Conservation (phyloP, 2,797 vertebrate species). For the Premnoplex brunnescens region DNA sequence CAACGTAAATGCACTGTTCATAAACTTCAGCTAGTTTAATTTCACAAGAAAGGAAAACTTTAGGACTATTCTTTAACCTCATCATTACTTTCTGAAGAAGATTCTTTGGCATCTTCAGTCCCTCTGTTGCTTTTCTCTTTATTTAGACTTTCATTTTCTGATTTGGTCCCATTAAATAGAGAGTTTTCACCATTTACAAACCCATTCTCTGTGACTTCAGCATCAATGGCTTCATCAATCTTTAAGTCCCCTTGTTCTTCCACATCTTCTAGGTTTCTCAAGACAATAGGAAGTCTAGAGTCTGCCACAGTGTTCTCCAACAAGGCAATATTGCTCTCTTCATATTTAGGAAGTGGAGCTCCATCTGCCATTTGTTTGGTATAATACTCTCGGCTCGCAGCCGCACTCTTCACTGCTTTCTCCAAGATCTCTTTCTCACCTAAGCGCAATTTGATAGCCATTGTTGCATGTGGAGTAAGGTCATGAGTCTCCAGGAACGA, state of each 20-base stretch:
- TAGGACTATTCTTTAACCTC: slow-evolving; percentile 61
- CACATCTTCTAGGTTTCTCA: slow-evolving; percentile 84
- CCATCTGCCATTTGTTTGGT: slow-evolving; percentile 83
- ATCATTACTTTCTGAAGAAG: slow-evolving; percentile 64
- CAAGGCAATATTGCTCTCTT: slow-evolving; percentile 88
- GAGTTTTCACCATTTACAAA: slow-evolving; percentile 83
- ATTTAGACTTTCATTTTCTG: slow-evolving; percentile 60
- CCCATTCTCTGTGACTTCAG: slow-evolving; percentile 71
- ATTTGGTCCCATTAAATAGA: slow-evolving; percentile 76
- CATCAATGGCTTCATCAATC: slow-evolving; percentile 71
- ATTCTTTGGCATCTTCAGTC: slow-evolving; percentile 84
- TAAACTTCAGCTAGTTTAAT: slow-evolving; percentile 63
- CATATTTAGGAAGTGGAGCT: slow-evolving; percentile 82
- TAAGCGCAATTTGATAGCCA: slow-evolving; percentile 88
- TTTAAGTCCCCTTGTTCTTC: slow-evolving; percentile 75
- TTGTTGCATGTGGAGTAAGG: slow-evolving; percentile 81
- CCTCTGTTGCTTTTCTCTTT: slow-evolving; percentile 73
- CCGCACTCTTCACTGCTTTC: slow-evolving; percentile 82
- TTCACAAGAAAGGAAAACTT: slow-evolving; percentile 57
- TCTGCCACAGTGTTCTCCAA: slow-evolving; percentile 85
- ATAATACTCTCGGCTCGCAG: slow-evolving; percentile 81
- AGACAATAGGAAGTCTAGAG: slow-evolving; percentile 87
- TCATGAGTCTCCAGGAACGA: slow-evolving; percentile 82
- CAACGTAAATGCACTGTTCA: slow-evolving; percentile 65
- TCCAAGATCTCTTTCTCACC: slow-evolving; percentile 96